Conservation (phyloP, 1,140 invertebrate genomes). For the Galleria mellonella region DNA sequence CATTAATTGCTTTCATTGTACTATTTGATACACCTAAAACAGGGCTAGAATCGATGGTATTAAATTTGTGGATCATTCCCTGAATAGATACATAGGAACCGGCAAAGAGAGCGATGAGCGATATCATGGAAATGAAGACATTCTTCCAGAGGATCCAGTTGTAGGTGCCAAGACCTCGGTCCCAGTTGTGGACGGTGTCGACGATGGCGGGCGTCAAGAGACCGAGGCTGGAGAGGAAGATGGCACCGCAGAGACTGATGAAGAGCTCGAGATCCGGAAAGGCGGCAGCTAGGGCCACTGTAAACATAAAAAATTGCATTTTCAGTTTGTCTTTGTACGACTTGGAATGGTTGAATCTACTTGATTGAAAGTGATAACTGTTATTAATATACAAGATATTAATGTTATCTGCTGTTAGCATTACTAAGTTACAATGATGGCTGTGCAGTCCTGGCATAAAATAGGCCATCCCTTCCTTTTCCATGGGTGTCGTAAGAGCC, state of each 20-base stretch:
- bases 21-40: constrained; percentile 3
- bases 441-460: too few relatives aligned
- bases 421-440: too few relatives aligned
- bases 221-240: constrained; percentile 90
- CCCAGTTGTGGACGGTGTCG: constrained; percentile 84
- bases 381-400: too few relatives aligned
- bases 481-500: too few relatives aligned
- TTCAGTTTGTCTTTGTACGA: too few relatives aligned
- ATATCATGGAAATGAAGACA: constrained; percentile 75
- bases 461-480: too few relatives aligned
- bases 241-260: constrained; percentile 91
- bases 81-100: constrained; percentile 79
- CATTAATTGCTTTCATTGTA: constrained; percentile 6
- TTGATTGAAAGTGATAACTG: too few relatives aligned
- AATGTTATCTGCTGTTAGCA: too few relatives aligned
- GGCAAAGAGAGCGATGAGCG: constrained; percentile 79
- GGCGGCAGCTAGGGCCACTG: constrained; percentile 83
- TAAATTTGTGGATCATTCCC: constrained; percentile 66
- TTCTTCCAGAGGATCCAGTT: constrained; percentile 83
- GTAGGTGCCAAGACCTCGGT: constrained; percentile 75
- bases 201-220: constrained; percentile 90
- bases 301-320: constrained; percentile 31
- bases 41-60: not conserved
- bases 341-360: too few relatives aligned
- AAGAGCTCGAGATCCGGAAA: constrained; percentile 90